These are phyloP conservation scores for Morone chrysops DNA, from an alignment of 2,113 vertebrate species.

Conservation along the genomic window DNA sequence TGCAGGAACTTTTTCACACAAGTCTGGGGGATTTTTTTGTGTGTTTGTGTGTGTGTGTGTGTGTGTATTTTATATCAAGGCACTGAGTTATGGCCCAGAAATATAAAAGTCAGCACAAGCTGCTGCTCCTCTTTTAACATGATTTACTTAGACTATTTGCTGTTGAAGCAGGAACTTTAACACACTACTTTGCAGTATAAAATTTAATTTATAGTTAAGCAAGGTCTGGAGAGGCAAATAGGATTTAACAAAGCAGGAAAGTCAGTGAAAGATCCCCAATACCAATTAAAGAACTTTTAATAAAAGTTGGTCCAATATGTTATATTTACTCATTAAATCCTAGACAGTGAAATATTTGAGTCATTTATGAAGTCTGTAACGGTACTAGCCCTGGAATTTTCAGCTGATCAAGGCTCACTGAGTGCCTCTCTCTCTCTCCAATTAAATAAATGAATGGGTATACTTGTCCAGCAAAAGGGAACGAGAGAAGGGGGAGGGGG, in stretches of 20 bases:
- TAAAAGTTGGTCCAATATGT: not conserved
- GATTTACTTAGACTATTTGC: conserved; percentile 39
- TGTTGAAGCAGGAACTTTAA: conserved; percentile 26
- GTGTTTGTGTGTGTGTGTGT: too few relatives aligned
- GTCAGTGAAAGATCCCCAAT: not conserved
- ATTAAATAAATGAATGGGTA: conserved; percentile 40
- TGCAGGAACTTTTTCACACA: conserved; percentile 35
- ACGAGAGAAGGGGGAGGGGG: not conserved
- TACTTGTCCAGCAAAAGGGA: conserved; percentile 1
- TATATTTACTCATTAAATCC: conserved; percentile 23
- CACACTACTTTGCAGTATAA: conserved; percentile 1
- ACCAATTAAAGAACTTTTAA: conserved; percentile 14
- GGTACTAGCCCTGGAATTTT: conserved; percentile 17
- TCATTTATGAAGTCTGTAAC: conserved; percentile 10
- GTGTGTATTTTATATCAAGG: conserved; percentile 5
- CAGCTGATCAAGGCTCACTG: conserved; percentile 13
- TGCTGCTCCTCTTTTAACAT: conserved; percentile 28
- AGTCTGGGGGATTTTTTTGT: not conserved
- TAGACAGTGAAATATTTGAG: conserved; percentile 19
- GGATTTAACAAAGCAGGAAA: conserved; percentile 2
- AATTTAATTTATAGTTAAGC: conserved; percentile 7
- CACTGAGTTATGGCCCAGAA: conserved; percentile 24
- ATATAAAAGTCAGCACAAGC: conserved; percentile 43
- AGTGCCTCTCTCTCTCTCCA: conserved; percentile 18
- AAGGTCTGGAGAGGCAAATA: not conserved